Evolutionary conservation across 64 coral and sea anemone genomes (phyloP).

Genomic region (Orbicella faveolata): DNA sequence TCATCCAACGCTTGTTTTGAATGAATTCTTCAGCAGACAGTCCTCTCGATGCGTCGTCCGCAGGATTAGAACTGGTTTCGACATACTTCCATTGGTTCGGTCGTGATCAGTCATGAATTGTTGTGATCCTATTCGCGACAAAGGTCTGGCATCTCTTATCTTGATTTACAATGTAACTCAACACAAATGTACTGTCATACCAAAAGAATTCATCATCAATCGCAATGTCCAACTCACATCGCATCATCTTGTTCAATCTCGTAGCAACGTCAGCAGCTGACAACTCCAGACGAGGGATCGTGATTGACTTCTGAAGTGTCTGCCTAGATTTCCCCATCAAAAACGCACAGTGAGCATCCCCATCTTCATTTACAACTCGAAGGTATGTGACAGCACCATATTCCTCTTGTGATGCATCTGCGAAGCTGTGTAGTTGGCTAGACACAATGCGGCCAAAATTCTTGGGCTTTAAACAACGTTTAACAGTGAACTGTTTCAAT

Average conservation of each 20-base stretch:
- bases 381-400: not conserved
- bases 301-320: not conserved
- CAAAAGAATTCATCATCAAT: not conserved
- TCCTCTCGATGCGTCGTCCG: not conserved
- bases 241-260: not conserved
- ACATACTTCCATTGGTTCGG: not conserved
- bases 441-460: conserved; percentile 10
- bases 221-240: not conserved
- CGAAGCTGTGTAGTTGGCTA: not conserved
- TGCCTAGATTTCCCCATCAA: not conserved
- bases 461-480: not conserved
- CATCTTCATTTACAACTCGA: not conserved
- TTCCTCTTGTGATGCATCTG: not conserved
- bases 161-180: not conserved
- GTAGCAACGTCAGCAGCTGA: not conserved
- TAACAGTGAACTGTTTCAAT: not conserved
- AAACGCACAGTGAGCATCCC: not conserved
- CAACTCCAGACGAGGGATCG: not conserved
- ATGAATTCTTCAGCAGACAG: not conserved
- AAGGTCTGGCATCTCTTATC: conserved; percentile 18
- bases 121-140: conserved; percentile 1
- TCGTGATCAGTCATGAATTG: not conserved
- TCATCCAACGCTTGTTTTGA: not conserved
- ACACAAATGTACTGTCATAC: not conserved
- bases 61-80: not conserved